Evolutionary conservation across 2,888 invertebrate species (phyloP), one percentile per base, ranked within the genome.

Genomic region (Cremastinae sp.): DNA sequence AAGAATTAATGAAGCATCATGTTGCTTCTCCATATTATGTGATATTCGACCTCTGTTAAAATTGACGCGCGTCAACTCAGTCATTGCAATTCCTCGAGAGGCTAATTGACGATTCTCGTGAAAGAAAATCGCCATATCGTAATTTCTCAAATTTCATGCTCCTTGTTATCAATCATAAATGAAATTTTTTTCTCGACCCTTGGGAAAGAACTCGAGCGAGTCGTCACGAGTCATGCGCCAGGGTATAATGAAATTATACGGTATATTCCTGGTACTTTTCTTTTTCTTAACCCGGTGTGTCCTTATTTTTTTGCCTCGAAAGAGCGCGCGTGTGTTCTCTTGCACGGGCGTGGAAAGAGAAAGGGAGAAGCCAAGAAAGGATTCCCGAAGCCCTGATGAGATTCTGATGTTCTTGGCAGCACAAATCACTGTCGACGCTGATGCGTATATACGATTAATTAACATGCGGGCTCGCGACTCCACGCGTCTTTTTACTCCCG

Each of bases 371-470:
- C 28, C 10, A 20, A 58, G 56, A 10, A 14, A 47, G 41, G 18
- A 54, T 47, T 36, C 22, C 28, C 8, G 36, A 61, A 45, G 62
- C 65, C 64, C 78, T 82, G 82, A 82, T 82, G 82, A 82, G 80
- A 80, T 82, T 78, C 81, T 82, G 82, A 82, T 82, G 82, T 66
- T 80, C 56, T 38, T 59, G 62, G 64, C 58, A 12, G 28, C 78
- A 81, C 80, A 78, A 78, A 82, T 82, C 82, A 82, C 82, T 79
- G 82, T 79, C 82, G 56, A 62, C 66, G 62, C 68, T 70, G n/a
- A n/a, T n/a, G n/a, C n/a, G n/a, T n/a, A n/a, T n/a, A n/a, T n/a
- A 22, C 79, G 75, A 81, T 79, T 80, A 81, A 82, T 78, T 73
- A 69, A 73, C 65, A 69, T 61, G 18, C 72, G 47, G 41, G 47